These are phyloP conservation scores for Holothuria leucospilota DNA, from an alignment of 53 echinoderm and acorn worm genomes.

Conservation along the genomic window DNA sequence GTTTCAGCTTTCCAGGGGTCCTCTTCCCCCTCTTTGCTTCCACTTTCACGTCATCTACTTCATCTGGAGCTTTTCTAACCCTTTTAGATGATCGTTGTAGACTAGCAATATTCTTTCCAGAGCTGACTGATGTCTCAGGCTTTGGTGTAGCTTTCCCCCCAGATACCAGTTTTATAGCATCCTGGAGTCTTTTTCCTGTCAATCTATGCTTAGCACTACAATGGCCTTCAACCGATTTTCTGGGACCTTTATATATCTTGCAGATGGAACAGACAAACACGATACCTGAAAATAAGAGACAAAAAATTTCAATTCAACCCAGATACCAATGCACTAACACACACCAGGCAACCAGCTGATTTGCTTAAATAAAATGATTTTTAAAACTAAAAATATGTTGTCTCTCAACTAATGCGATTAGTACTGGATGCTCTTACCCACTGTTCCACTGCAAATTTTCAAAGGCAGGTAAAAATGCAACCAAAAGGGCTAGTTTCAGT, in stretches of 20 bases:
- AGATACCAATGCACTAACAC: no score
- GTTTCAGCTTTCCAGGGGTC: no score
- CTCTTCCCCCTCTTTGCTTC: no score
- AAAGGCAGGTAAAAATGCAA: no score
- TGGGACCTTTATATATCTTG: conserved; percentile 7
- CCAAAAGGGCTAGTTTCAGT: no score
- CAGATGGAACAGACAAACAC: neutral
- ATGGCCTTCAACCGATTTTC: conserved; percentile 22
- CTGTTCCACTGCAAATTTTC: no score
- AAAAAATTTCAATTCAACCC: neutral
- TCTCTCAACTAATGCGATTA: no score
- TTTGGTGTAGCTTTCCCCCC: neutral
- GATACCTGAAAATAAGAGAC: neutral
- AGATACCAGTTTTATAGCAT: neutral
- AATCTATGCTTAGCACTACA: conserved; percentile 39
- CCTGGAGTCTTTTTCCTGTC: conserved; percentile 20
- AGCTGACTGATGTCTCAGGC: neutral
- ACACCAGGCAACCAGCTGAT: no score
- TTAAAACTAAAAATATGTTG: no score
- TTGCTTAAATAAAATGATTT: no score
- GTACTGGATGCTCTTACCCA: no score
- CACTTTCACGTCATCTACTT: neutral
- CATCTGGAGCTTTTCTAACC: neutral
- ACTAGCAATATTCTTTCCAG: neutral
- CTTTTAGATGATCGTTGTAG: neutral